Percentiles rank a stretch among this genome's conserved stretches.
These are phyloP conservation scores for Spodoptera exigua DNA, from an alignment of 2,888 invertebrate species.

Conservation along the genomic window DNA sequence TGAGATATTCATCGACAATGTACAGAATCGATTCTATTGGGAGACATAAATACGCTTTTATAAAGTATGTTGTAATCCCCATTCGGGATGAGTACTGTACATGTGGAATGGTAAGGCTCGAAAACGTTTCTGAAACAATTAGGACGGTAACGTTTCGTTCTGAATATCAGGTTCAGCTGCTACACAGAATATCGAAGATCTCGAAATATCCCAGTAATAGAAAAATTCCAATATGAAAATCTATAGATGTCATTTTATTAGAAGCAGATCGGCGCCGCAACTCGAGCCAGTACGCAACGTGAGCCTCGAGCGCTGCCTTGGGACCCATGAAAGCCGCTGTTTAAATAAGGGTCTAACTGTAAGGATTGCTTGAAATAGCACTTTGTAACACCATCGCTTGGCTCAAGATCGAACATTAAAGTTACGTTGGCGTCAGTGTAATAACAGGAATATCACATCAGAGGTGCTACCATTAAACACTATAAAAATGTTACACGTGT, in stretches of 20 bases:
- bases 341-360: constrained; percentile 63
- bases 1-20: constrained; percentile 72
- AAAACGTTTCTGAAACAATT: constrained; percentile 13
- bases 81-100: constrained; percentile 17
- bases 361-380: constrained; percentile 57
- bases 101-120: constrained; percentile 5
- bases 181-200: constrained; percentile 14
- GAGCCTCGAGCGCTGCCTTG: constrained; percentile 64
- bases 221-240: constrained; percentile 58
- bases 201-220: constrained; percentile 45
- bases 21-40: constrained; percentile 55
- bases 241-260: constrained; percentile 59
- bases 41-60: constrained; percentile 51
- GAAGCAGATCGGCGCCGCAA: constrained; percentile 61
- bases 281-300: constrained; percentile 63
- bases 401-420: constrained; percentile 53
- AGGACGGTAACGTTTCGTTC: constrained; percentile 9
- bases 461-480: constrained; percentile 31
- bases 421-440: constrained; percentile 31
- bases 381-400: constrained; percentile 54
- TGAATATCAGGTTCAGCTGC: constrained; percentile 7
- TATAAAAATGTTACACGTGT: constrained; percentile 4
- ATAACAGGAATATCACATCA: constrained; percentile 36
- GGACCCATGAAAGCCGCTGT: constrained; percentile 65
- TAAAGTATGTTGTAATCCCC: constrained; percentile 47